Base-by-base conservation (phyloP, 64 coral and sea anemone genomes). In the Hydrozoanthus tunicans region DNA sequence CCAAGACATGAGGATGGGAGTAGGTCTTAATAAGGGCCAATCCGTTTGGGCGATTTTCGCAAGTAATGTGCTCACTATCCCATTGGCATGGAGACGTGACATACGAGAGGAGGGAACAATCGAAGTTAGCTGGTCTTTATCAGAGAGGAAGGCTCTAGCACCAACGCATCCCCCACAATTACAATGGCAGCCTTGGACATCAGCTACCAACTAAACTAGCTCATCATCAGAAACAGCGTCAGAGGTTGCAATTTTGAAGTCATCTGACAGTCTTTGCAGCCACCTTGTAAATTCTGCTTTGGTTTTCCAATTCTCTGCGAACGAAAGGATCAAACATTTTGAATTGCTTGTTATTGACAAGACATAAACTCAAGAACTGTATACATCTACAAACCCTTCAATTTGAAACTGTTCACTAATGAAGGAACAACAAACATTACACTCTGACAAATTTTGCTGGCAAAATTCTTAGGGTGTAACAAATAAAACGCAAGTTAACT, bases 241-340 rank as follows among this genome's bases (percentile, higher is more conserved):
- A 0, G 32, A 43, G 32, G 63, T 67, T 9, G 24, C 81, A 70
- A 70, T 70, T 55, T 53, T 6, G 17, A 85, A 85, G 53, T 85
- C 81, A 20, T 85, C 65, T 5, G 81, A 51, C 6, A 85, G 81
- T 70, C 81, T 85, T 25, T 57, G 52, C 3, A 85, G 64, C 81
- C 81, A 85, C 56, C 51, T 69, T 57, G 17, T 85, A 51, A 85
- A 85, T 2, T 85, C 81, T 1, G 64, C 81, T 56, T 85, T 70
- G 64, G 64, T 70, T 51, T 85, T 85, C 81, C 81, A 85, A 56
- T 65, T 65, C 64, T 71, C 81, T 85, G 65, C 26, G 64, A 56
- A 71, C 57, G 53, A 70, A 85, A 85, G 77, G 55, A 79, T 79
- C 77, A 79, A 79, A 58, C 57, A 14, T 58, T 79, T 79, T 79